These are phyloP conservation scores for Anolis sagrei DNA, from an alignment of 2,113 vertebrate genomes.

Conservation along the genomic window DNA sequence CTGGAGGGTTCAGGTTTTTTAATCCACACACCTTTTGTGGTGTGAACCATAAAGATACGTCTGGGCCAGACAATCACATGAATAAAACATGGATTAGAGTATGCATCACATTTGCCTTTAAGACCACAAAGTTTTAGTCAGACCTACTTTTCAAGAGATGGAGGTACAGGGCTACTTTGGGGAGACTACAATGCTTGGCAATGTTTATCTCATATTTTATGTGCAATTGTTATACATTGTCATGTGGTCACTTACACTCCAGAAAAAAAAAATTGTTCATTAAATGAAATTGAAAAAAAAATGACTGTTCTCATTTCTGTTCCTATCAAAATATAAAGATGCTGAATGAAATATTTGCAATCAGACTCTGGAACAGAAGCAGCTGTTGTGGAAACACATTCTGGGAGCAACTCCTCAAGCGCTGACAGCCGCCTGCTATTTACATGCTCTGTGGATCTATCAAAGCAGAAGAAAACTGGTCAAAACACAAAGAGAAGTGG, in stretches of 20 bases:
- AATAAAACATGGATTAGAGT: too few relatives aligned
- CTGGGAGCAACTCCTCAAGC: conserved; percentile 54
- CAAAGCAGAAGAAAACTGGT: conserved; percentile 36
- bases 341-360: not conserved
- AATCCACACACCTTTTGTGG: too few relatives aligned
- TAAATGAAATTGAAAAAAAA: not conserved
- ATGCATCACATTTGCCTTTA: too few relatives aligned
- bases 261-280: not conserved
- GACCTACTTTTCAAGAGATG: not conserved
- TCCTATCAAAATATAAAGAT: not conserved
- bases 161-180: not conserved
- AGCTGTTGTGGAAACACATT: conserved; percentile 44
- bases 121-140: not conserved
- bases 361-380: not conserved
- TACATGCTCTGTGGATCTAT: conserved; percentile 14
- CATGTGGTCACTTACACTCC: not conserved
- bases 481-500: conserved; percentile 47
- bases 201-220: conserved; percentile 2
- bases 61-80: too few relatives aligned
- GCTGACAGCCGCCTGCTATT: conserved; percentile 43
- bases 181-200: not conserved
- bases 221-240: not conserved
- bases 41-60: too few relatives aligned
- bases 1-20: too few relatives aligned
- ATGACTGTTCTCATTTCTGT: not conserved